A percentile compares a stretch with the other conserved stretches of the same genome.
These are phyloP conservation scores for Strigamia crassipes DNA, from an alignment of 2,888 invertebrate genomes.

Conservation along the genomic window DNA sequence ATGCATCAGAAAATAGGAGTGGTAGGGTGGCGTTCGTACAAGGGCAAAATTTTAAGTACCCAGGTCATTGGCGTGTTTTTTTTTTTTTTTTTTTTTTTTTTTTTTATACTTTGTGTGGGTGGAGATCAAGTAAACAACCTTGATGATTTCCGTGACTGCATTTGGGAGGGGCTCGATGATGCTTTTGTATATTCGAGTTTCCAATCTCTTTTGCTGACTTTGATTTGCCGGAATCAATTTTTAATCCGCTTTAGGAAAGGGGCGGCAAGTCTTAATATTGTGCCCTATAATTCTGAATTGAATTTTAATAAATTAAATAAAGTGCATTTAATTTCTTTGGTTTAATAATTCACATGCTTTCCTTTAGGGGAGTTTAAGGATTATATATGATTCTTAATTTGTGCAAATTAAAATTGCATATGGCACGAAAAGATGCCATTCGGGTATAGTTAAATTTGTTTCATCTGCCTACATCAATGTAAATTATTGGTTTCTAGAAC, in stretches of 20 bases:
- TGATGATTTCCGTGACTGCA: constrained; percentile 29
- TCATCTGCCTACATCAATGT: neutral
- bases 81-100: constrained; percentile 37
- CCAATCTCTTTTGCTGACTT: neutral
- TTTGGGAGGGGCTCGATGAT: constrained; percentile 10
- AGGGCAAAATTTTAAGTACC: constrained; percentile 35
- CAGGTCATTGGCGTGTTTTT: constrained; percentile 27
- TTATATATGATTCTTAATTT: neutral
- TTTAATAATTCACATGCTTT: neutral
- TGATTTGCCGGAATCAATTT: neutral
- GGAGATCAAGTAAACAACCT: constrained; percentile 31
- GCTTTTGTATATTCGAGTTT: constrained; percentile 3
- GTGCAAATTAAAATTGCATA: neutral
- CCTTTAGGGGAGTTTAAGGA: neutral
- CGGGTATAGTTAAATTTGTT: too few relatives aligned
- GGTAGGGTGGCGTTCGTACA: constrained; percentile 1
- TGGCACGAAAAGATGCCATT: neutral
- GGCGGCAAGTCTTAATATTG: neutral
- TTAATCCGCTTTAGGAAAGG: constrained; percentile 13
- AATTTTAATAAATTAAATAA: constrained; percentile 23
- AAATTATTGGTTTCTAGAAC: neutral
- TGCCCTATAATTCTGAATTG: neutral
- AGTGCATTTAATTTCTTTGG: neutral
- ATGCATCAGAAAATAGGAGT: constrained; percentile 8
- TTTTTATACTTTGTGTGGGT: neutral